Conservation (phyloP, 2,113 vertebrate genomes). For the Gavialis gangeticus region DNA sequence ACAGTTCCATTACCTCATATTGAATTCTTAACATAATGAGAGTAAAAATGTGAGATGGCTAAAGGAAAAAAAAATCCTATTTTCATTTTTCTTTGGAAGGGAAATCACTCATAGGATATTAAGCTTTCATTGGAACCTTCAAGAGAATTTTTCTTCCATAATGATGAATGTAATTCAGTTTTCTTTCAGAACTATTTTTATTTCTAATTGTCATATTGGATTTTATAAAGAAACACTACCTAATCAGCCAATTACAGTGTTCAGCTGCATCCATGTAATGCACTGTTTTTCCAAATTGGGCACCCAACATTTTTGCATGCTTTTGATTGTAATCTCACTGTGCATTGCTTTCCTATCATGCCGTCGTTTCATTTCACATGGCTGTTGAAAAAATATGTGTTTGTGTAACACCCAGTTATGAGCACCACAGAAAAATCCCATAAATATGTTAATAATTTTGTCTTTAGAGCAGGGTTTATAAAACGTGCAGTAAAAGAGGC, state of each 20-base stretch:
- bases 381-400: too few relatives aligned
- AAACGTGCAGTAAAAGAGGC: too few relatives aligned
- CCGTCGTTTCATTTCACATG: not conserved
- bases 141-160: not conserved
- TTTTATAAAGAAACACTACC: not conserved
- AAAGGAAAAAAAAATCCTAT: not conserved
- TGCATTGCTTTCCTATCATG: too few relatives aligned
- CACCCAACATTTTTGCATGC: too few relatives aligned
- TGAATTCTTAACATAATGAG: not conserved
- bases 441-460: too few relatives aligned
- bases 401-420: too few relatives aligned
- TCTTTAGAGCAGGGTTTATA: too few relatives aligned
- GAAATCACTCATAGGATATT: not conserved
- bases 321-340: too few relatives aligned
- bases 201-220: not conserved
- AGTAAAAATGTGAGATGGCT: not conserved
- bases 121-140: not conserved
- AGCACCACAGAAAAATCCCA: too few relatives aligned
- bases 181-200: not conserved
- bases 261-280: not conserved
- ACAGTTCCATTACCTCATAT: not conserved
- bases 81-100: not conserved
- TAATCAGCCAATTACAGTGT: not conserved
- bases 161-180: not conserved
- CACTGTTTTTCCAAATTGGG: not conserved